Conservation (phyloP, 1,140 invertebrate species). For the Brachionus manjavacas region DNA sequence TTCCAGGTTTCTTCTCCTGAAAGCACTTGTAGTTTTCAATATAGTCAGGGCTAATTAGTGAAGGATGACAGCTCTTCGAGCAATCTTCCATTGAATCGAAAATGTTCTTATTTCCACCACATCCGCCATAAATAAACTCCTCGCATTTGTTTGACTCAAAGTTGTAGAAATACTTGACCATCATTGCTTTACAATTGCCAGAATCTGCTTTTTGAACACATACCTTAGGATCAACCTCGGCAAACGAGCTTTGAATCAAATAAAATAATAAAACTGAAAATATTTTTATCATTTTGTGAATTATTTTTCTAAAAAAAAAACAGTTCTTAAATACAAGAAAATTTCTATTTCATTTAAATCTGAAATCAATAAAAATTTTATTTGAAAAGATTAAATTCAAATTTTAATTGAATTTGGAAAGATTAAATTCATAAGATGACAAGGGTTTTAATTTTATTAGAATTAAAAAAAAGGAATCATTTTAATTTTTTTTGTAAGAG, state of each 20-base stretch:
- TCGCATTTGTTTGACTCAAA: conserved; percentile 47
- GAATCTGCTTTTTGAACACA: conserved; percentile 61
- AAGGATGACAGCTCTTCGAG: background rate
- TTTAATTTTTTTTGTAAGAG: no score
- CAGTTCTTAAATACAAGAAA: background rate
- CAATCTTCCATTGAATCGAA: conserved; percentile 10
- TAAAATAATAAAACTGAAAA: background rate
- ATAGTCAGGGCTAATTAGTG: background rate
- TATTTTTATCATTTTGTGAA: background rate
- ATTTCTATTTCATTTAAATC: background rate
- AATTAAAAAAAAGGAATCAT: background rate
- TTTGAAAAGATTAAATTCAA: background rate
- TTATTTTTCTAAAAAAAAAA: background rate
- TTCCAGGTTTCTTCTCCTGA: background rate
- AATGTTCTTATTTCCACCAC: conserved; percentile 61
- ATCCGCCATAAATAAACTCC: conserved; percentile 32
- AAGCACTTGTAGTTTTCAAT: background rate
- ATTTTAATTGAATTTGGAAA: background rate
- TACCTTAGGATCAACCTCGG: background rate
- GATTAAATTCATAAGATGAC: background rate
- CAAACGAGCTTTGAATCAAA: background rate
- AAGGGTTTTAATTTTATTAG: background rate
- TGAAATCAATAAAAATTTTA: background rate
- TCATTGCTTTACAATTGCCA: conserved; percentile 62
- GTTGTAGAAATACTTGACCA: conserved; percentile 50